Percentiles rank a stretch among this genome's conserved stretches.
These are phyloP conservation scores for Oscheius myriophilus DNA, from an alignment of 2,888 invertebrate genomes.

Conservation along the genomic window DNA sequence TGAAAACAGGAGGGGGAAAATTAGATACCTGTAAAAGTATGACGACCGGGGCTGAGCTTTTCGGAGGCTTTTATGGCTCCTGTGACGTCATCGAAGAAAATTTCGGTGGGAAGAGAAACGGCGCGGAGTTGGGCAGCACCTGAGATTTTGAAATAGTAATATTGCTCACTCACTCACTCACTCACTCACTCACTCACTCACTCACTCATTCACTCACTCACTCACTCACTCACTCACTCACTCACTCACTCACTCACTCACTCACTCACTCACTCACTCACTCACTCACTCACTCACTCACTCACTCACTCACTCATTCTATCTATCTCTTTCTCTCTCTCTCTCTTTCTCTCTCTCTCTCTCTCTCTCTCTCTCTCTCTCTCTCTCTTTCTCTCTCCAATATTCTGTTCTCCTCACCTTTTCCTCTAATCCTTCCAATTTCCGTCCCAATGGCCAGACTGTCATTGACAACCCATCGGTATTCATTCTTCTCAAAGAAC, in stretches of 20 bases:
- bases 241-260: too few relatives aligned
- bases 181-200: too few relatives aligned
- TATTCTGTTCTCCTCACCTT: constrained; percentile 25
- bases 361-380: too few relatives aligned
- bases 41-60: not conserved
- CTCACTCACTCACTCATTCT: too few relatives aligned
- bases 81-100: constrained; percentile 20
- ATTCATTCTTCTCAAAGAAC: constrained; percentile 39
- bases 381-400: too few relatives aligned
- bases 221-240: too few relatives aligned
- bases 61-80: constrained; percentile 14
- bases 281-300: too few relatives aligned
- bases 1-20: not conserved
- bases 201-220: too few relatives aligned
- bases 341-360: too few relatives aligned
- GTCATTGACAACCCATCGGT: constrained; percentile 32
- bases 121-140: constrained; percentile 14
- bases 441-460: constrained; percentile 29
- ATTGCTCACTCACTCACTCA: too few relatives aligned
- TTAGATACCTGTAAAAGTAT: constrained; percentile 15
- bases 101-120: constrained; percentile 19
- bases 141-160: not conserved
- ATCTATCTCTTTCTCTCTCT: too few relatives aligned
- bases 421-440: constrained; percentile 36
- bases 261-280: too few relatives aligned